These are phyloP conservation scores for Batillaria attramentaria DNA, from an alignment of 1,140 invertebrate species.

Conservation along the genomic window DNA sequence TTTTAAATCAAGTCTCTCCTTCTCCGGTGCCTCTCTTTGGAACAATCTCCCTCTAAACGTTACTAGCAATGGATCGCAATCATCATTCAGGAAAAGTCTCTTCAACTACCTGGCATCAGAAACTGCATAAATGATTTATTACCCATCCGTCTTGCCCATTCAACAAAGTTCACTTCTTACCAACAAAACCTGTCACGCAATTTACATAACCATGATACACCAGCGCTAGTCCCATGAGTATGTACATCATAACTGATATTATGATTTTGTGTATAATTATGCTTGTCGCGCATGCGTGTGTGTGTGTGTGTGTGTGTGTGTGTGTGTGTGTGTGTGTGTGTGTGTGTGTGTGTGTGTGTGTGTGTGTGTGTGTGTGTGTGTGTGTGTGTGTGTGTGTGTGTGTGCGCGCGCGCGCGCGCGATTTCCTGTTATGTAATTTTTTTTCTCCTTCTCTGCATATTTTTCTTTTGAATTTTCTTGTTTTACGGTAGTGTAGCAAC, in stretches of 20 bases:
- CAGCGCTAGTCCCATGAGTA: neutral
- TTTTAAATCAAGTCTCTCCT: too few species aligned
- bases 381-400: conserved; percentile 2
- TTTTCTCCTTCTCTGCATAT: neutral
- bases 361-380: conserved; percentile 8
- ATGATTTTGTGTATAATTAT: neutral
- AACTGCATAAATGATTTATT: neutral
- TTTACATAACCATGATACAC: too few species aligned
- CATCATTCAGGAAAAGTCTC: neutral
- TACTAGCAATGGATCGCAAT: too few species aligned
- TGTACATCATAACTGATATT: neutral
- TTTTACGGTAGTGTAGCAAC: neutral
- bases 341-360: conserved; percentile 26
- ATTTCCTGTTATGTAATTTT: neutral
- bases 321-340: conserved; percentile 14
- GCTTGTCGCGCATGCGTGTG: neutral
- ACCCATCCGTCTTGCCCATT: too few species aligned
- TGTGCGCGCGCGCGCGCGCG: neutral
- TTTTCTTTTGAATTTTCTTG: neutral
- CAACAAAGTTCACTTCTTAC: too few species aligned
- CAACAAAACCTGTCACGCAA: too few species aligned
- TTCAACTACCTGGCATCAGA: neutral
- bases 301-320: conserved; percentile 16
- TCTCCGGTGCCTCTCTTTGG: too few species aligned
- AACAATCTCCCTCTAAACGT: too few species aligned